These are phyloP conservation scores for Toxostoma redivivum DNA, from an alignment of 2,113 vertebrate genomes.

Conservation along the genomic window DNA sequence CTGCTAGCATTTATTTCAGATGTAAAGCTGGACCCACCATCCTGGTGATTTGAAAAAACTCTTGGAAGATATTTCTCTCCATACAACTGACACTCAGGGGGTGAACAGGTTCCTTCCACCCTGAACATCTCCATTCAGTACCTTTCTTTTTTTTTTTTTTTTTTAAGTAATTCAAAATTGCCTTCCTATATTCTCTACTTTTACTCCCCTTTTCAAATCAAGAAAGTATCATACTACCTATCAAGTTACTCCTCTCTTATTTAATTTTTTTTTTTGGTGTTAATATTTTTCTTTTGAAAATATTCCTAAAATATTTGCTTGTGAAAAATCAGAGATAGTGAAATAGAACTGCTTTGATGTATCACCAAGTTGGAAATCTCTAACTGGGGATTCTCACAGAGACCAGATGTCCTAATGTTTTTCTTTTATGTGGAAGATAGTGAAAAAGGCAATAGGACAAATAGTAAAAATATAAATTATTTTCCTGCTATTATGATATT, in stretches of 20 bases:
- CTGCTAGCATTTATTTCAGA: background rate
- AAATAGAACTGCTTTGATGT: background rate
- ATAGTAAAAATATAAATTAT: background rate
- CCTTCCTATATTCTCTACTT: background rate
- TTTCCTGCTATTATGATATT: background rate
- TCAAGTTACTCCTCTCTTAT: background rate
- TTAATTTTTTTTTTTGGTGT: background rate
- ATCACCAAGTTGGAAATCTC: background rate
- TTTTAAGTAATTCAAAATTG: background rate
- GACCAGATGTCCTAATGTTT: background rate
- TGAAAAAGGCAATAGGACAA: background rate
- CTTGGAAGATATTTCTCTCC: background rate
- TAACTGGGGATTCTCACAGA: background rate
- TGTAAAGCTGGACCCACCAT: background rate
- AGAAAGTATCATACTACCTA: background rate
- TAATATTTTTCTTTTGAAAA: background rate
- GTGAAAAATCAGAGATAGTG: background rate
- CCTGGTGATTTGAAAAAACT: background rate
- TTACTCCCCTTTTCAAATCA: background rate
- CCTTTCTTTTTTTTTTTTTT: background rate
- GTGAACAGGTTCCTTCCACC: background rate
- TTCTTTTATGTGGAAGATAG: background rate
- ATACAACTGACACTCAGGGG: background rate
- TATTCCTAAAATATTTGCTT: background rate
- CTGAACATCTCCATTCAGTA: background rate